phyloP scores from a whole-genome alignment of 2,888 invertebrate species.

The Rhagonycha lutea region DNA sequence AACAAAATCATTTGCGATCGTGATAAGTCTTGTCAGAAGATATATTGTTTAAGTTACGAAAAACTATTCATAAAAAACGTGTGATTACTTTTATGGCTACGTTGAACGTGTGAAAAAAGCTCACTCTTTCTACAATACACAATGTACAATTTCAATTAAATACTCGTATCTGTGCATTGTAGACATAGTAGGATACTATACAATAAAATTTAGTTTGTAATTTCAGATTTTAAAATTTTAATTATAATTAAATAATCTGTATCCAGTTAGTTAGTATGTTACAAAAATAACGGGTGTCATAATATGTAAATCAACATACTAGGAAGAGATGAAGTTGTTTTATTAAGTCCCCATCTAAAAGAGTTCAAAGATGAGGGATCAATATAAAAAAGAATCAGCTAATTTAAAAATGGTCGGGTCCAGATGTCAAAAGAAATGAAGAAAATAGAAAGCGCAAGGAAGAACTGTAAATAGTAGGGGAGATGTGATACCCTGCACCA shows the following conservation, averaged over 20 bases:
- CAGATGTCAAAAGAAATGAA: too few species aligned
- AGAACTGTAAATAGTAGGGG: too few species aligned
- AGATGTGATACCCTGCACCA: too few species aligned
- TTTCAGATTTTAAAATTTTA: neutral
- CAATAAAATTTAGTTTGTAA: neutral
- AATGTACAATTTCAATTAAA: neutral
- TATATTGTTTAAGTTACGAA: slow-evolving; percentile 18
- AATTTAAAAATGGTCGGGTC: too few species aligned
- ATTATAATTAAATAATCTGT: neutral
- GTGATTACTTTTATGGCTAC: slow-evolving; percentile 15
- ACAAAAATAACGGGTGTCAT: too few species aligned
- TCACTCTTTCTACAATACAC: neutral
- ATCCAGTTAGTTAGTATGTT: too few species aligned
- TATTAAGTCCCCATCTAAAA: too few species aligned
- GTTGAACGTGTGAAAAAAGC: slow-evolving; percentile 21
- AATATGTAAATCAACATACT: too few species aligned
- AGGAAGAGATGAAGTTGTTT: too few species aligned
- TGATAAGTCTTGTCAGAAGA: slow-evolving; percentile 33
- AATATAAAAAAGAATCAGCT: too few species aligned
- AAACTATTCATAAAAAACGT: slow-evolving; percentile 19
- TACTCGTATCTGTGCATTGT: neutral
- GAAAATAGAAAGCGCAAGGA: too few species aligned
- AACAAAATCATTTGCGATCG: slow-evolving; percentile 39
- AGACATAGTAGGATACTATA: neutral
- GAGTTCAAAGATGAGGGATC: too few species aligned